Evolutionary conservation across 2,888 invertebrate species (phyloP).

Genomic region (Andrena chrysosceles): DNA sequence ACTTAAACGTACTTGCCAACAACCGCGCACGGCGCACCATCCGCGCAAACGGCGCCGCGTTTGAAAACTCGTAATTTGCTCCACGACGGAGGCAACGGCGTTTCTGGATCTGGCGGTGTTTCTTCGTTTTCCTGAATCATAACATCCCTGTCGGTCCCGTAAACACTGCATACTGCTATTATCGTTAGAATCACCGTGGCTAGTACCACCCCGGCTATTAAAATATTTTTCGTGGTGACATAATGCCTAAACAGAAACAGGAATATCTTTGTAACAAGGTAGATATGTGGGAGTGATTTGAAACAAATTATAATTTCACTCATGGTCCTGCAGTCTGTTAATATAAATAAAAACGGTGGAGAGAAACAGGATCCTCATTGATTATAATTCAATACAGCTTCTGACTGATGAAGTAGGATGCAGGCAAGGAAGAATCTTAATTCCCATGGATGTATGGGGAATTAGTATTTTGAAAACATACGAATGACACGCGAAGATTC

Average conservation of each 20-base stretch:
- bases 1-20: conserved; percentile 89
- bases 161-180: conserved; percentile 83
- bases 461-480: too few relatives aligned
- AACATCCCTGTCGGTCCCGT: conserved; percentile 21
- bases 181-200: conserved; percentile 63
- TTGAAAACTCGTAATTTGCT: conserved; percentile 89
- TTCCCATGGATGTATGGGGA: too few relatives aligned
- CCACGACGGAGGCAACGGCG: conserved; percentile 88
- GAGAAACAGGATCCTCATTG: too few relatives aligned
- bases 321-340: too few relatives aligned
- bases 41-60: conserved; percentile 92
- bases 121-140: conserved; percentile 65
- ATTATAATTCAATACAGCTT: too few relatives aligned
- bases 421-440: too few relatives aligned
- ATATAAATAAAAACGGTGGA: too few relatives aligned
- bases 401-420: too few relatives aligned
- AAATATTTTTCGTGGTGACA: conserved; percentile 58
- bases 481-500: too few relatives aligned
- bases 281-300: neutral
- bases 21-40: conserved; percentile 90
- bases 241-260: conserved; percentile 69
- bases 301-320: too few relatives aligned
- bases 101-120: conserved; percentile 89
- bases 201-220: conserved; percentile 68
- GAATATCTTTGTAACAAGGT: neutral